These are phyloP conservation scores for Drymodes brunneopygia DNA, from an alignment of 2,113 vertebrate genomes.

Conservation along the genomic window DNA sequence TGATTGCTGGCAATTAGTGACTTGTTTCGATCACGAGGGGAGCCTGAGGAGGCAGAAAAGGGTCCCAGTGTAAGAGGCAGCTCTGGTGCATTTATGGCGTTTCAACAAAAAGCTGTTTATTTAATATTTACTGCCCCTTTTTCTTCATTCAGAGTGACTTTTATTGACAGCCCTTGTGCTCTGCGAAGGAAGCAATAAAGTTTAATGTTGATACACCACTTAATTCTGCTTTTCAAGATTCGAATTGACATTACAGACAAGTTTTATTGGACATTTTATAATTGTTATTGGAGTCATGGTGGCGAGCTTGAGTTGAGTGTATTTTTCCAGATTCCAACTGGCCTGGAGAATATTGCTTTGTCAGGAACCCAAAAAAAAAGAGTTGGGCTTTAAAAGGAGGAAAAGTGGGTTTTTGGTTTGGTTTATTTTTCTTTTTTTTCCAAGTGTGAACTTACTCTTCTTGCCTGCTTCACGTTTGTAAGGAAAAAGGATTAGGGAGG, in stretches of 20 bases:
- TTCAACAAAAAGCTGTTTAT: slow-evolving; percentile 68
- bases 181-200: slow-evolving; percentile 71
- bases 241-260: slow-evolving; percentile 70
- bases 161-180: slow-evolving; percentile 70
- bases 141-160: slow-evolving; percentile 70
- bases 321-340: slow-evolving; percentile 57
- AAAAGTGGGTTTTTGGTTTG: not conserved
- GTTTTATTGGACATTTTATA: slow-evolving; percentile 74
- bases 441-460: not conserved
- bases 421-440: not conserved
- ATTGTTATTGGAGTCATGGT: slow-evolving; percentile 76
- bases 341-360: slow-evolving; percentile 55
- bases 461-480: not conserved
- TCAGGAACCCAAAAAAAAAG: slow-evolving; percentile 20
- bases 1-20: slow-evolving; percentile 60
- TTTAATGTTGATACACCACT: slow-evolving; percentile 75
- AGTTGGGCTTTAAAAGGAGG: not conserved
- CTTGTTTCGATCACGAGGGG: slow-evolving; percentile 29
- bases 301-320: slow-evolving; percentile 53
- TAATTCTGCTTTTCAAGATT: slow-evolving; percentile 74
- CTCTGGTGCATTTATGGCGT: slow-evolving; percentile 48
- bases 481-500: slow-evolving; percentile 8
- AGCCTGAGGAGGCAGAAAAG: slow-evolving; percentile 14
- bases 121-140: slow-evolving; percentile 63
- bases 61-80: slow-evolving; percentile 44